These are phyloP conservation scores for Peromyscus californicus DNA, from an alignment of 2,113 vertebrate genomes.

Conservation along the genomic window DNA sequence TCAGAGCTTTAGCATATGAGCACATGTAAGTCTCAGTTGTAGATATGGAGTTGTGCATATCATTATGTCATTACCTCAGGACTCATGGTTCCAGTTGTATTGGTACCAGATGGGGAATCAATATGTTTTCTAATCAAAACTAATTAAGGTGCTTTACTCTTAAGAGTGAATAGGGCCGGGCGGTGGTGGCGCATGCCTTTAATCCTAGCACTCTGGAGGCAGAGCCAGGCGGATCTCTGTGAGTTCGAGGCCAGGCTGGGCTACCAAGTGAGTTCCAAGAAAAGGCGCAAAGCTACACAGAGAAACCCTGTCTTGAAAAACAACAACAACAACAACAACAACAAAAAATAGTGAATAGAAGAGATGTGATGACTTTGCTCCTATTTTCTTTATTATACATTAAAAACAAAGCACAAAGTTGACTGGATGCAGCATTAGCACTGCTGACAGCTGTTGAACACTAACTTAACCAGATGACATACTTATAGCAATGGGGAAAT, in stretches of 20 bases:
- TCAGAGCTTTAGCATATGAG: constrained; percentile 30
- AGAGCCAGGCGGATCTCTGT: no score
- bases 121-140: constrained; percentile 65
- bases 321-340: no score
- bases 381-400: constrained; percentile 31
- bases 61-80: constrained; percentile 58
- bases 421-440: constrained; percentile 45
- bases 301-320: no score
- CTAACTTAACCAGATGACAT: constrained; percentile 75
- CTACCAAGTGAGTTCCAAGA: no score
- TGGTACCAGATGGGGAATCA: constrained; percentile 73
- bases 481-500: constrained; percentile 80
- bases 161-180: constrained; percentile 29
- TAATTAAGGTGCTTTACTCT: constrained; percentile 49
- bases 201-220: no score
- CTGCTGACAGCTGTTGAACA: constrained; percentile 70
- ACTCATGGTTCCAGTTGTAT: constrained; percentile 64
- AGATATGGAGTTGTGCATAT: constrained; percentile 55
- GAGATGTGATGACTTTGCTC: constrained; percentile 55
- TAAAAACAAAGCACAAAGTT: constrained; percentile 72
- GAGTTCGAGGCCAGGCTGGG: no score
- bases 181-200: no score
- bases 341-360: not conserved
- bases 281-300: no score
- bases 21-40: constrained; percentile 57